Conservation (phyloP, 1,140 invertebrate genomes). For the Atopsyche davidsoni region DNA sequence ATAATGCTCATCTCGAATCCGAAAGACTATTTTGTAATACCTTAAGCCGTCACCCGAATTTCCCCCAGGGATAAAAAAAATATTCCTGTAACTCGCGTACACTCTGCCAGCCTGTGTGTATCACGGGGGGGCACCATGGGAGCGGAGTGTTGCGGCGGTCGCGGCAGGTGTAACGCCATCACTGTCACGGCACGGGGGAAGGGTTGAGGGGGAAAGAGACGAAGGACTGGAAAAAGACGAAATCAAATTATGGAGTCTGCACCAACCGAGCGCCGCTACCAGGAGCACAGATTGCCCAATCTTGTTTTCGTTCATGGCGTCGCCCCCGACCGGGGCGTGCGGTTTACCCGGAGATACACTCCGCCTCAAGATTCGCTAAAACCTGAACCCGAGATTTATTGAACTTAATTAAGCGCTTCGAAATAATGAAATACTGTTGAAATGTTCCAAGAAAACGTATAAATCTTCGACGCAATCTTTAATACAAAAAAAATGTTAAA, state of each 20-base stretch:
- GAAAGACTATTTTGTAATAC: constrained; percentile 28
- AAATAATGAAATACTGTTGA: constrained; percentile 13
- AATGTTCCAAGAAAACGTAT: too few species aligned
- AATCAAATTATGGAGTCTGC: constrained; percentile 28
- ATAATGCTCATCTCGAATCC: constrained; percentile 26
- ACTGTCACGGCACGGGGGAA: constrained; percentile 4
- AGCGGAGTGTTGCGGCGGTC: constrained; percentile 15
- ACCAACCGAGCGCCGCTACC: constrained; percentile 22
- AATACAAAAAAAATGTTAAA: too few species aligned
- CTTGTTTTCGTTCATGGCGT: constrained; percentile 25
- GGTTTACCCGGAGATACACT: constrained; percentile 22
- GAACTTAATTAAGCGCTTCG: constrained; percentile 21
- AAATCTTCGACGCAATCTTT: too few species aligned
- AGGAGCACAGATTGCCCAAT: constrained; percentile 29
- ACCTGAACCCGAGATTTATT: constrained; percentile 18
- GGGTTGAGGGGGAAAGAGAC: neutral
- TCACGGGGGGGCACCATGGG: constrained; percentile 17
- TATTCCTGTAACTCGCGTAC: neutral
- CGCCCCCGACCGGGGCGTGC: constrained; percentile 11
- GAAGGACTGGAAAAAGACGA: constrained; percentile 19
- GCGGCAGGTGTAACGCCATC: constrained; percentile 15
- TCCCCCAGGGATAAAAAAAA: constrained; percentile 18
- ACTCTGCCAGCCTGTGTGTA: constrained; percentile 9
- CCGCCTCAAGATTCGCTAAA: constrained; percentile 3
- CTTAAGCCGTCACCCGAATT: constrained; percentile 24